Conservation (phyloP, 2,888 invertebrate species). For the Folsomia manolachei region DNA sequence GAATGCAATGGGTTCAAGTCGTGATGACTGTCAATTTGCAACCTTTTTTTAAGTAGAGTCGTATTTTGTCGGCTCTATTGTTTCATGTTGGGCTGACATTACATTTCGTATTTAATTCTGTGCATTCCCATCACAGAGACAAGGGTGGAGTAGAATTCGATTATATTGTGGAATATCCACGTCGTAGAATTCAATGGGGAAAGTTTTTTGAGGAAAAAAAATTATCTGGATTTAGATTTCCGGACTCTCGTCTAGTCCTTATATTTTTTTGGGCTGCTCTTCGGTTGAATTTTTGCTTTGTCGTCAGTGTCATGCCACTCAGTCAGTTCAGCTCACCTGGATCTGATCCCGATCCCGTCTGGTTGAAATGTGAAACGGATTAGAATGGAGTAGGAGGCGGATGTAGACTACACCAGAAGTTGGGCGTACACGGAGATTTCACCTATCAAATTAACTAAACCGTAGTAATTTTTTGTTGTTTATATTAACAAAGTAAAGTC, state of each 20-base stretch:
- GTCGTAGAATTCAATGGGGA: no score
- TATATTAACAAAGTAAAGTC: not conserved
- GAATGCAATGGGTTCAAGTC: no score
- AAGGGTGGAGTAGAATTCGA: not conserved
- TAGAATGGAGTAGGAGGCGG: not conserved
- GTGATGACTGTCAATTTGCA: not conserved
- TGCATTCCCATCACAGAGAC: no score
- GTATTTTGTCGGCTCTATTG: not conserved
- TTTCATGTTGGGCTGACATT: not conserved
- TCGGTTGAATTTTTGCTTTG: not conserved
- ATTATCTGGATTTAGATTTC: no score
- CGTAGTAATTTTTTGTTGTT: constrained; percentile 9
- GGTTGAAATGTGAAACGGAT: constrained; percentile 1
- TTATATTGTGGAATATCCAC: no score
- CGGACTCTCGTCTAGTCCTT: no score
- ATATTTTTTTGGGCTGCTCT: no score
- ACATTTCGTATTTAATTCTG: no score
- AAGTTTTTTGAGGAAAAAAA: no score
- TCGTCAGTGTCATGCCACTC: constrained; percentile 16
- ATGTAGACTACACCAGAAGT: not conserved
- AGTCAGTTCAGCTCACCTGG: no score
- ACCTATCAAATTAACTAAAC: constrained; percentile 10
- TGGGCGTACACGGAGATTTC: constrained; percentile 14
- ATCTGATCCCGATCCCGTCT: no score
- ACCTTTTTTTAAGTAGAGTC: not conserved